Base-by-base conservation (phyloP, 2,113 vertebrate species). In the Sinocyclocheilus maitianheensis region DNA sequence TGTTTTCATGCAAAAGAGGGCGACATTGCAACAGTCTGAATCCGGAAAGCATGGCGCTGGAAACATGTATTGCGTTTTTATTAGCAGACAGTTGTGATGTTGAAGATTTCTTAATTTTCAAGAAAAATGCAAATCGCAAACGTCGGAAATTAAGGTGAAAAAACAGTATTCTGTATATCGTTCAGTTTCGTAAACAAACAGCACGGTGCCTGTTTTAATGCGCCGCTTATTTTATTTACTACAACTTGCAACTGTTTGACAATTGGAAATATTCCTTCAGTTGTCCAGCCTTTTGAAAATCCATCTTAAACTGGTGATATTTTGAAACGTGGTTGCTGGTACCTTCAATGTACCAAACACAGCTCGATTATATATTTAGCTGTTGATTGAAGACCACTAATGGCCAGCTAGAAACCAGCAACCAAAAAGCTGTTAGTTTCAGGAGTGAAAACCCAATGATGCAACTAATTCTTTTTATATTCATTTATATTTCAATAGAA, bases 31-130 rank as follows among this genome's bases (percentile, higher is more conserved):
- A 1, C 16, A 24, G 16, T 16, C 10, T 10, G 14, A 77, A 13
- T n/a, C 16, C 4, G 16, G 11, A 14, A 34, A 78, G 14, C 12
- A 87, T 90, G 87, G 83, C 83, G 79, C 65, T 86, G 43, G 85
- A 77, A 63, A 46, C 67, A 2, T 88, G 87, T 37, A 30, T 88
- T 4, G 89, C 89, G 26, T 90, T 90, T 81, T 65, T 90, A 22
- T 83, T 90, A 79, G 87, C 89, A 3, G 89, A 88, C 79, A 77
- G 86, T 9, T 83, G 85, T 8, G 89, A 90, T 60, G 79, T 51
- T 37, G 75, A 85, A n/a, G 87, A 90, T 51, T n/a, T 14, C 34
- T 3, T 37, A 13, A 3, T 63, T 53, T 60, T 76, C 1, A 78
- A 62, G 30, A 60, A 20, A 34, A 71, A 62, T 51, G 1, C 16